A percentile compares a stretch with the other conserved stretches of the same genome.
These are phyloP conservation scores for Conomelus anceps DNA, from an alignment of 2,888 invertebrate species.

Conservation along the genomic window DNA sequence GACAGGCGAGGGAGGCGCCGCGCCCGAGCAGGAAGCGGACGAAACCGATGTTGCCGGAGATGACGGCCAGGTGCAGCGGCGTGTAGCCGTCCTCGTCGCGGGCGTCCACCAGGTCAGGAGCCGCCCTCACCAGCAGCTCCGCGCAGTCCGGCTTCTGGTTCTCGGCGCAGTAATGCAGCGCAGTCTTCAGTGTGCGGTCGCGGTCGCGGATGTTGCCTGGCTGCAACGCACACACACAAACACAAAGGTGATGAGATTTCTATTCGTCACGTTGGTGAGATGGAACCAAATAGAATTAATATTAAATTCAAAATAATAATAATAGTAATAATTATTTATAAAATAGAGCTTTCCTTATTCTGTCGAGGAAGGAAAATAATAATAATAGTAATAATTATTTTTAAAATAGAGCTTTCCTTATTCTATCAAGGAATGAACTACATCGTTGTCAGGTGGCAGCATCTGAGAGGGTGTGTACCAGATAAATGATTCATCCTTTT, in stretches of 20 bases:
- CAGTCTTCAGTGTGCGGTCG: slow-evolving; percentile 77
- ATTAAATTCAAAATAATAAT: too few species aligned
- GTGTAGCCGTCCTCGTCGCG: slow-evolving; percentile 92
- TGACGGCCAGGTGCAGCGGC: slow-evolving; percentile 89
- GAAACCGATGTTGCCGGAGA: slow-evolving; percentile 81
- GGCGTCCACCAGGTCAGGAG: slow-evolving; percentile 76
- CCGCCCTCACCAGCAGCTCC: slow-evolving; percentile 66
- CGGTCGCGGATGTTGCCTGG: slow-evolving; percentile 58
- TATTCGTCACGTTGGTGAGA: too few species aligned
- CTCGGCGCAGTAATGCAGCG: slow-evolving; percentile 88
- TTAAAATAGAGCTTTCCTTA: too few species aligned
- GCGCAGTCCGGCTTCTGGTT: slow-evolving; percentile 54
- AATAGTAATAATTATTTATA: too few species aligned
- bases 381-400: too few species aligned
- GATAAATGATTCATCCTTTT: too few species aligned
- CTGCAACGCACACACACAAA: slow-evolving; percentile 40
- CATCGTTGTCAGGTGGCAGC: too few species aligned
- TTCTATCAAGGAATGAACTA: too few species aligned
- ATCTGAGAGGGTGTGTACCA: too few species aligned
- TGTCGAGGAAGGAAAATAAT: too few species aligned
- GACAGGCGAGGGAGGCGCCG: slow-evolving; percentile 81
- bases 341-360: too few species aligned
- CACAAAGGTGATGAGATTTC: background rate
- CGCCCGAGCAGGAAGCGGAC: slow-evolving; percentile 80
- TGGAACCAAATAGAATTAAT: too few species aligned